A percentile compares a stretch with the other conserved stretches of the same genome.
Evolutionary conservation across 2,113 vertebrate species (phyloP).

Genomic region (Turdus rufiventris): DNA sequence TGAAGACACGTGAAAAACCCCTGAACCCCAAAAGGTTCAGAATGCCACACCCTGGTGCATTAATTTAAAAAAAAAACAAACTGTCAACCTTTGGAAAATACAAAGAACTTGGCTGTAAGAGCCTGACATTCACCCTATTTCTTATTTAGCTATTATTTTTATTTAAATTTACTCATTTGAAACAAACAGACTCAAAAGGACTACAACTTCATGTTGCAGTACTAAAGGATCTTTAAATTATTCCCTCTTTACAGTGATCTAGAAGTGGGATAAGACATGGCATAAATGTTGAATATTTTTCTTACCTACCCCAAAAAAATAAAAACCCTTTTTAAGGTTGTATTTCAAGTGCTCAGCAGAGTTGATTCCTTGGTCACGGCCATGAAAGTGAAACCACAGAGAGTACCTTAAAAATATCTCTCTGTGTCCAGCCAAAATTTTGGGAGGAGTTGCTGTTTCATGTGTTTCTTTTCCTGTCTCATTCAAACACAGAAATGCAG

Average conservation of each 20-base stretch:
- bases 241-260: neutral
- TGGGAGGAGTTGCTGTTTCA: neutral
- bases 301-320: neutral
- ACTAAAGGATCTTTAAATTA: neutral
- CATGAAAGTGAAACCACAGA: neutral
- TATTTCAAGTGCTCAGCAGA: neutral
- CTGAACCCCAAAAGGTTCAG: neutral
- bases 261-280: neutral
- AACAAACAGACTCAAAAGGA: neutral
- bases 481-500: neutral
- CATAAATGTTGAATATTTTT: neutral
- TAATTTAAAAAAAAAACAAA: neutral
- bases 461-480: neutral
- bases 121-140: neutral
- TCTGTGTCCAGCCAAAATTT: neutral
- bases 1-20: neutral
- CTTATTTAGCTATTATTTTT: neutral
- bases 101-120: neutral
- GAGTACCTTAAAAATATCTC: neutral
- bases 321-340: neutral
- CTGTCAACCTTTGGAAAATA: neutral
- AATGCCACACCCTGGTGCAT: neutral
- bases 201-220: neutral
- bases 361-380: neutral
- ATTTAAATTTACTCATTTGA: neutral